phyloP scores from a whole-genome alignment of 1,140 invertebrate species.

The Sogatella furcifera region DNA sequence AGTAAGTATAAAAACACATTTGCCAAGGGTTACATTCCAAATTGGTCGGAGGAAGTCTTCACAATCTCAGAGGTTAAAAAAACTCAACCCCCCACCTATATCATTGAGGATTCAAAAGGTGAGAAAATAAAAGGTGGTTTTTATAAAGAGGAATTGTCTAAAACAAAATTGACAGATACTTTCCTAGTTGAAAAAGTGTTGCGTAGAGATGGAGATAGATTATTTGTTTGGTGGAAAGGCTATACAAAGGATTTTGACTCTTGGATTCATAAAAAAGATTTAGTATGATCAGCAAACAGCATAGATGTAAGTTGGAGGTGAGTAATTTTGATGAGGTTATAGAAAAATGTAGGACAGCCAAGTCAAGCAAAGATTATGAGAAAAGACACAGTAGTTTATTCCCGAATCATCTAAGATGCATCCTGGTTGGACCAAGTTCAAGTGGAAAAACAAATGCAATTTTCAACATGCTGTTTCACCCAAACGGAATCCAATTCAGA shows the following conservation, averaged over 20 bases:
- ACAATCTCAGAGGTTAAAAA: constrained; percentile 12
- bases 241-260: constrained; percentile 25
- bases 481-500: constrained; percentile 31
- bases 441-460: constrained; percentile 33
- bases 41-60: constrained; percentile 17
- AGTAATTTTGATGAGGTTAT: not conserved
- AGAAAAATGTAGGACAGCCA: not conserved
- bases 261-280: constrained; percentile 25
- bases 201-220: constrained; percentile 25
- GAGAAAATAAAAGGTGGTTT: constrained; percentile 23
- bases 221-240: constrained; percentile 31
- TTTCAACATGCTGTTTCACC: constrained; percentile 23
- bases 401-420: constrained; percentile 22
- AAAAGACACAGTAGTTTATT: constrained; percentile 20
- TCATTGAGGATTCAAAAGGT: constrained; percentile 13
- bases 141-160: constrained; percentile 26
- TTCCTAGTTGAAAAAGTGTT: constrained; percentile 28
- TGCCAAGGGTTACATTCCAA: constrained; percentile 16
- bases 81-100: constrained; percentile 14
- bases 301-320: not conserved
- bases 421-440: constrained; percentile 27
- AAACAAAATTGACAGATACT: constrained; percentile 24
- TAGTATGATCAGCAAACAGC: constrained; percentile 5
- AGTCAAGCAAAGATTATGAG: not conserved
- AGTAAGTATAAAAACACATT: constrained; percentile 22